These are phyloP conservation scores for Microcebus murinus DNA, from an alignment of 2,113 vertebrate species.

Conservation along the genomic window DNA sequence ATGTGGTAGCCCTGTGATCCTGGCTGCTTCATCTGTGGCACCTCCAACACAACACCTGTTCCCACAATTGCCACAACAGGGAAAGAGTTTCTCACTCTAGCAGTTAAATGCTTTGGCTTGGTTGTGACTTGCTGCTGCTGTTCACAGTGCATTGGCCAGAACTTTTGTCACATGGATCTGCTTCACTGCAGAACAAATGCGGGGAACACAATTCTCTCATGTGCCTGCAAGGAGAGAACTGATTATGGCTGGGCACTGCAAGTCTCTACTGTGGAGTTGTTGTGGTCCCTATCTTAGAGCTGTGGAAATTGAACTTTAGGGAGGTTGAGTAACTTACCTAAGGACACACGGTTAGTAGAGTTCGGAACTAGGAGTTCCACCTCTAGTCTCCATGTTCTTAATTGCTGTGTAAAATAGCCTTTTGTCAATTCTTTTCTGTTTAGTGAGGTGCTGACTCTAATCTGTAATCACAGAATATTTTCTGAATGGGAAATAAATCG, in stretches of 20 bases:
- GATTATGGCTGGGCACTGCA: not conserved
- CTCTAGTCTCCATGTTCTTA: not conserved
- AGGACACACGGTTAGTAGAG: not conserved
- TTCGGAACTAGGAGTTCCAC: not conserved
- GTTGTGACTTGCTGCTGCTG: not conserved
- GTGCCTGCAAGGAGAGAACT: not conserved
- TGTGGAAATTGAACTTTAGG: not conserved
- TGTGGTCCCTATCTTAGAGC: not conserved
- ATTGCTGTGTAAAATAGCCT: not conserved
- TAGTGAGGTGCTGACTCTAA: not conserved
- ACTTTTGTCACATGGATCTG: not conserved
- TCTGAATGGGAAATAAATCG: not conserved
- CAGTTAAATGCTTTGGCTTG: not conserved
- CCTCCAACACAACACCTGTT: not conserved
- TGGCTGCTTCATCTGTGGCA: not conserved
- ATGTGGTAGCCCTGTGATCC: not conserved
- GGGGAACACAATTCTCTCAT: not conserved
- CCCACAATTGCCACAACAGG: not conserved
- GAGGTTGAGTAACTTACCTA: not conserved
- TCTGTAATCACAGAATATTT: not conserved
- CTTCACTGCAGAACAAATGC: not conserved
- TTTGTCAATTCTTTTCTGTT: not conserved
- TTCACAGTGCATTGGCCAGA: not conserved
- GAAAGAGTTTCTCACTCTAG: not conserved
- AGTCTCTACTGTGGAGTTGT: not conserved